Conservation (phyloP, 2,888 invertebrate genomes). For the Volucella inanis region DNA sequence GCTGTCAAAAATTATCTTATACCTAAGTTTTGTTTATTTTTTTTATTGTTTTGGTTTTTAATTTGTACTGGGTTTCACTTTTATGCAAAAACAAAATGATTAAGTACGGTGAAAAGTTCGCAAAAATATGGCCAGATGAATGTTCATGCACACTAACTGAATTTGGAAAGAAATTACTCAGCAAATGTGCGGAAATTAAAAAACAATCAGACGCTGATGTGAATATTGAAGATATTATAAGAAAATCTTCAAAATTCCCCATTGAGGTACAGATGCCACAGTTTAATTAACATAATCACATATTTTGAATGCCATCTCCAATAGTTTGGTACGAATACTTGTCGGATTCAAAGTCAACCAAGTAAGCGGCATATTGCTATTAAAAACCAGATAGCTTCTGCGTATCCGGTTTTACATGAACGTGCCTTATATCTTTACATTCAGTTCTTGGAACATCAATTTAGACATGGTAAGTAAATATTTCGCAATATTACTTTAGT, state of each 20-base stretch:
- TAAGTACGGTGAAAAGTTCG: slow-evolving; percentile 79
- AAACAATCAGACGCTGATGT: slow-evolving; percentile 73
- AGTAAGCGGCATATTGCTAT: slow-evolving; percentile 54
- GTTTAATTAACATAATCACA: too few relatives aligned
- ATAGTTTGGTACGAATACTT: slow-evolving; percentile 75
- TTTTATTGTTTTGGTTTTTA: not conserved
- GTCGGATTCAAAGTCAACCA: slow-evolving; percentile 71
- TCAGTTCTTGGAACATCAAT: slow-evolving; percentile 86
- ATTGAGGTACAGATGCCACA: slow-evolving; percentile 75
- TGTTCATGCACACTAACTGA: slow-evolving; percentile 64
- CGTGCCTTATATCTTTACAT: slow-evolving; percentile 85
- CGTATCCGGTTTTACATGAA: slow-evolving; percentile 87
- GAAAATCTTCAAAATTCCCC: slow-evolving; percentile 78
- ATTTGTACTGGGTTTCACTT: not conserved
- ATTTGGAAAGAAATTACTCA: slow-evolving; percentile 77
- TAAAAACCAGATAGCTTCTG: slow-evolving; percentile 82
- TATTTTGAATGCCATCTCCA: not conserved
- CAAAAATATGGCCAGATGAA: slow-evolving; percentile 77
- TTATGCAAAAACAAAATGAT: slow-evolving; percentile 75
- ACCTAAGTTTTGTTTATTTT: not conserved
- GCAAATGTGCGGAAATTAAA: slow-evolving; percentile 76
- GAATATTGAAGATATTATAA: slow-evolving; percentile 76
- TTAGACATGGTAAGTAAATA: slow-evolving; percentile 70
- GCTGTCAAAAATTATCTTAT: too few relatives aligned
- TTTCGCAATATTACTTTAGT: slow-evolving; percentile 11